Base-by-base conservation (phyloP, 2,797 vertebrate genomes). In the Staurois parvus region DNA sequence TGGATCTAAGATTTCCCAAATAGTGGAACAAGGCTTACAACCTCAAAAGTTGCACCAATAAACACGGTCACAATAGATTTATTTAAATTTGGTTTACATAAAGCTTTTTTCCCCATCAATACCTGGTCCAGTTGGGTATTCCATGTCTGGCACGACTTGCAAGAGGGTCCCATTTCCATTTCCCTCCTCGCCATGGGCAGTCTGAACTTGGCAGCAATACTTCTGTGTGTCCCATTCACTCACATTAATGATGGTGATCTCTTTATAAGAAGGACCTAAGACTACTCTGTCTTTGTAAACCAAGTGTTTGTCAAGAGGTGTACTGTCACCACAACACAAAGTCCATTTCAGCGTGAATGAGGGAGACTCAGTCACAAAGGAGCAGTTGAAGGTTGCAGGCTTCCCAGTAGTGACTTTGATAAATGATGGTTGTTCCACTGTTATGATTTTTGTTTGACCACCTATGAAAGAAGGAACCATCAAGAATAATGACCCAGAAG, bases 201-300 rank as follows among this genome's bases (percentile, higher is more conserved):
- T 19, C 48, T 52, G 11, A 15, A 81, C 42, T 11, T 72, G 30
- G 72, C 79, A 81, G 68, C 79, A 81, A 24, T 81, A 81, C 26
- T 28, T 72, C 17, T 52, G 69, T 9, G 79, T 59, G 48, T 81
- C 79, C 24, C 62, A n/a, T 56, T 81, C 79, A 17, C 48, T 81
- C 69, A 81, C 30, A 24, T 81, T 62, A 24, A 48, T n/a, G 26
- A 81, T 59, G 24, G 68, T 81, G 4, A 72, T 29, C 19, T 62
- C n/a, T 12, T 62, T 28, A 7, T 29, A 75, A 24, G 42, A 52
- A 4, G 73, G 21, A 19, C 24, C n/a, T 17, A 19, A 12, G 26
- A n/a, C 42, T 3, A 81, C 1, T 81, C 79, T 72, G 52, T 72
- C n/a, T 72, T 28, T 81, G 68, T 81, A 81, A 45, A 11, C 34